Conservation (phyloP, 2,888 invertebrate genomes). For the Nezara viridula region DNA sequence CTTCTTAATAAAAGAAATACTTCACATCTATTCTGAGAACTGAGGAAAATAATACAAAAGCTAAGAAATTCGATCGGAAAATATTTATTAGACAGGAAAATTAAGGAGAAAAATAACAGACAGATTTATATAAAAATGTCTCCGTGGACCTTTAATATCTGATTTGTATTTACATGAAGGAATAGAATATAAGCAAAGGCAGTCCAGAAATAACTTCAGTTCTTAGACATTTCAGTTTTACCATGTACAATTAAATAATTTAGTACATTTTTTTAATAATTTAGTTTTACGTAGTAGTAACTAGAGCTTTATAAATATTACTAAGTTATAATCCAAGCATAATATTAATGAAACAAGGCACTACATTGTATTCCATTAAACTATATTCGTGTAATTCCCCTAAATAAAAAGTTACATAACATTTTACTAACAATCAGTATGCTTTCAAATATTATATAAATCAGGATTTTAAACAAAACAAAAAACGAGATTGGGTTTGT, state of each 20-base stretch:
- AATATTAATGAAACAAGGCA: conserved; percentile 54
- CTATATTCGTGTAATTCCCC: conserved; percentile 52
- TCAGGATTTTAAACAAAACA: neutral
- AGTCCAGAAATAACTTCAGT: conserved; percentile 46
- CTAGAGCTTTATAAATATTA: conserved; percentile 28
- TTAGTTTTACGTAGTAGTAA: conserved; percentile 12
- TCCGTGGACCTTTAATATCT: conserved; percentile 41
- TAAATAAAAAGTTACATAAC: conserved; percentile 45
- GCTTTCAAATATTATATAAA: conserved; percentile 41
- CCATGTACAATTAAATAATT: conserved; percentile 7
- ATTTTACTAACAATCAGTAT: conserved; percentile 33
- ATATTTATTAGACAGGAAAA: conserved; percentile 12
- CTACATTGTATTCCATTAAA: conserved; percentile 54
- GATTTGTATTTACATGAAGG: conserved; percentile 41
- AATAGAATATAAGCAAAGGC: conserved; percentile 45
- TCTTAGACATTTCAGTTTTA: conserved; percentile 33
- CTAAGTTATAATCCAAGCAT: conserved; percentile 43
- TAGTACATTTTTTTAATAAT: neutral
- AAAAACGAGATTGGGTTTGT: conserved; percentile 23
- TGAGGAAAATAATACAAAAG: neutral
- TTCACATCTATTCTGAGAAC: neutral
- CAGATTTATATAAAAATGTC: conserved; percentile 44
- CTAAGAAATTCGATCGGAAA: neutral
- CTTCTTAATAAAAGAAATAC: too few relatives aligned
- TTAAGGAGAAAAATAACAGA: conserved; percentile 21